Evolutionary conservation across 2,113 vertebrate genomes (phyloP), one percentile per base, ranked within the genome.

Genomic region (Motacilla tschutschensis): DNA sequence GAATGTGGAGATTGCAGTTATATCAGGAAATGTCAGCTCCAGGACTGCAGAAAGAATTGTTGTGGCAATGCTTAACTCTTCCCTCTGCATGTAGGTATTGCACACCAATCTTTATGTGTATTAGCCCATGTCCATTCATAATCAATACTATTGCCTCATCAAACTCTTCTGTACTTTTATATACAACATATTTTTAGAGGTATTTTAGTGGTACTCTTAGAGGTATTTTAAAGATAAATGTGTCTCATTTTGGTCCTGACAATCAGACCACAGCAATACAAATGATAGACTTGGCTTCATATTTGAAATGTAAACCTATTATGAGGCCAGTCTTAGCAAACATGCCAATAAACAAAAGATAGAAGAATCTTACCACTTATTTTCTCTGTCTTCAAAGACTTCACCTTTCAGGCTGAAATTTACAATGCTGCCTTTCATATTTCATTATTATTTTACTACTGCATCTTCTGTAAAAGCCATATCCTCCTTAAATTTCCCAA

Each of bases 401-500:
- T 67, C 12, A n/a, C 41, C 28, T 70, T 54, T 67, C 64, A 67
- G 44, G 10, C 31, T 41, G 48, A 66, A 73, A 84, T 82, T 53
- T 79, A 21, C 67, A 66, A 9, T 71, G 64, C 20, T 71, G 22
- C 12, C 57, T 69, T 78, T 84, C 82, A 9, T 84, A 51, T 55
- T 79, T 65, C 43, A 44, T 64, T 60, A 31, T 38, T 19, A 2
- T 66, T 72, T 66, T 44, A 74, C 22, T 57, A 6, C 43, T 9
- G 2, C 51, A 29, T 73, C 29, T 44, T 76, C 60, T 57, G 44
- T 66, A 80, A 74, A 87, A 79, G 29, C 53, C 26, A 25, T 79
- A 44, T 70, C 75, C 59, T 87, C 87, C 64, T 90, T 82, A 83
- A 84, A 71, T 92, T 87, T 67, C 72, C 50, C 40, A 65, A 31